A percentile compares a stretch with the other conserved stretches of the same genome.
These are phyloP conservation scores for Sakesphorus luctuosus DNA, from an alignment of 2,113 vertebrate species.

Conservation along the genomic window DNA sequence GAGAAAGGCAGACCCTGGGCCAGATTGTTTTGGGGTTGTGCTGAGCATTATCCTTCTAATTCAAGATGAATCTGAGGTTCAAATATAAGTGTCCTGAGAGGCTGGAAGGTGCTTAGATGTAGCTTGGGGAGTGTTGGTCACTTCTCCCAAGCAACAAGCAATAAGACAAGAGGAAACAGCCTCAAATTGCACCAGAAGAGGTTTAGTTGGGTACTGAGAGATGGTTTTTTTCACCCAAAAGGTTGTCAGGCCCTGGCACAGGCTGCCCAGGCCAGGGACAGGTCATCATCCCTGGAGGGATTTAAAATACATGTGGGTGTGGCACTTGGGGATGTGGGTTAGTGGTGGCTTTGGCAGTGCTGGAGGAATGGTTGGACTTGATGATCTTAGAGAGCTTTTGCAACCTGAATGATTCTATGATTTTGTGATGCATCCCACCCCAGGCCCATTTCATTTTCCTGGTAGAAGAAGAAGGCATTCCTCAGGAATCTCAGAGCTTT, in stretches of 20 bases:
- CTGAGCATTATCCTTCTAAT: not conserved
- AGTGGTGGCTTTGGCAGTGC: accelerated
- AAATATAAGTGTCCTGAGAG: not conserved
- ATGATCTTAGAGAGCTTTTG: not conserved
- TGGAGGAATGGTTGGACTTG: not conserved
- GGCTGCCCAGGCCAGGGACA: not conserved
- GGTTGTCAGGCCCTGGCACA: not conserved
- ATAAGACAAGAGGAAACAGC: not conserved
- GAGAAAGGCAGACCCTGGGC: not conserved
- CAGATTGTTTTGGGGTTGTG: not conserved
- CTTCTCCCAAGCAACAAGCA: not conserved
- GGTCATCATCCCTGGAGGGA: not conserved
- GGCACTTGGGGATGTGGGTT: not conserved
- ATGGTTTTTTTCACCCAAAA: not conserved
- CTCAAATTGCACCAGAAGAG: not conserved
- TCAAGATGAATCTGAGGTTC: not conserved
- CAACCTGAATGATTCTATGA: not conserved
- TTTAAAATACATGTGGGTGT: not conserved
- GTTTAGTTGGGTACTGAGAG: not conserved
- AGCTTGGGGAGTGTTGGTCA: not conserved
- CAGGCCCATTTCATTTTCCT: not conserved
- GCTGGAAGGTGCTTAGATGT: not conserved
- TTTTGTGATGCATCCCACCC: not conserved
- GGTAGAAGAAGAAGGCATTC: not conserved
- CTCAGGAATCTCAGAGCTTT: not conserved